A percentile compares a stretch with the other conserved stretches of the same genome.
Conservation (phyloP, 2,797 vertebrate species). For the Rhabdophis nuchalis region DNA sequence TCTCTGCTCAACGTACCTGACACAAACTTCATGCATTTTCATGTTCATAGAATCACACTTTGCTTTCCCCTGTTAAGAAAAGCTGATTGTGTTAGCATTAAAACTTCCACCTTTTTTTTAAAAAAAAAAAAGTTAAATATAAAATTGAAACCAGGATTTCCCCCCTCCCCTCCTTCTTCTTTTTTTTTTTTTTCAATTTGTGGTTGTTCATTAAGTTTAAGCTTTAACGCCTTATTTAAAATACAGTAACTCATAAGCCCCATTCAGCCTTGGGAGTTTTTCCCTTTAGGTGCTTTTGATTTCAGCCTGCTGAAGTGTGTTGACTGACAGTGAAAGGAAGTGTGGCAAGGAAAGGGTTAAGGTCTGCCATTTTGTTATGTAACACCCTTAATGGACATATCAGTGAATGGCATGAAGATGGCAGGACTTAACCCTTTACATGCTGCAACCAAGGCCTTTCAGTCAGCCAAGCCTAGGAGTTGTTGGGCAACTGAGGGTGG, state of each 20-base stretch:
- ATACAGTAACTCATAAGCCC: background rate
- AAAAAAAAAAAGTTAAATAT: background rate
- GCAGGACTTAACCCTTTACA: conserved; percentile 70
- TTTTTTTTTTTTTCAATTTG: background rate
- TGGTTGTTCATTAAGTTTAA: background rate
- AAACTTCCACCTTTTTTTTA: background rate
- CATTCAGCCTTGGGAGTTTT: background rate
- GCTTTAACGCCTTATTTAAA: background rate
- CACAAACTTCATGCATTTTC: background rate
- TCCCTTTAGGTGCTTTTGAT: background rate
- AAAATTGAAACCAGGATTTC: background rate
- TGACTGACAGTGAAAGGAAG: conserved; percentile 27
- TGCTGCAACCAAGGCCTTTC: conserved; percentile 7
- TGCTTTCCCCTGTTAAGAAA: background rate
- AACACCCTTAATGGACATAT: conserved; percentile 69
- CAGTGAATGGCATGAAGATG: conserved; percentile 72
- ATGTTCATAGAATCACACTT: background rate
- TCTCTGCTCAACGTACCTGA: background rate
- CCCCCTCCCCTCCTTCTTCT: accelerated
- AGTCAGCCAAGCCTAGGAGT: background rate
- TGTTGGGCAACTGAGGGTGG: background rate
- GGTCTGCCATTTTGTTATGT: conserved; percentile 74
- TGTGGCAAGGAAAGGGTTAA: conserved; percentile 65
- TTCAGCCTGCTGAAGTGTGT: background rate
- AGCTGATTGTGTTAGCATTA: background rate